Conservation (phyloP, 1,140 invertebrate species). For the Pseudomyrmex cubaensis region DNA sequence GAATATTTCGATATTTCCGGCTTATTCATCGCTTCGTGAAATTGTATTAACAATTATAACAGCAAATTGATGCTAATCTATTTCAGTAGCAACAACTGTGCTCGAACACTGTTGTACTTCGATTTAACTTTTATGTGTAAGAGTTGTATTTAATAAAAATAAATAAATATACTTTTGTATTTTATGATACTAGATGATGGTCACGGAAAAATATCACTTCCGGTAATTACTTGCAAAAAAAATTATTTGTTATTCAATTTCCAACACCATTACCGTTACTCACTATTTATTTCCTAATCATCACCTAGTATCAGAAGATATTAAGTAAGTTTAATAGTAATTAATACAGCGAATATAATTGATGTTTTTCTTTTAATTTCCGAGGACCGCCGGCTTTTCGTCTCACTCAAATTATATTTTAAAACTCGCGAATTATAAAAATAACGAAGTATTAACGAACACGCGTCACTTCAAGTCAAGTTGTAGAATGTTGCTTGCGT, state of each 20-base stretch:
- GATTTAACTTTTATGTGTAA: neutral
- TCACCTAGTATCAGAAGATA: neutral
- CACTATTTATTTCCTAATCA: neutral
- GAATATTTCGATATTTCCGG: constrained; percentile 25
- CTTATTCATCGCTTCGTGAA: constrained; percentile 9
- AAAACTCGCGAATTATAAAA: neutral
- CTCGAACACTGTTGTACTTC: neutral
- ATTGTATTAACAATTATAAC: neutral
- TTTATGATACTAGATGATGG: neutral
- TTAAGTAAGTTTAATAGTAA: neutral
- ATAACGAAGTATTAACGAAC: neutral
- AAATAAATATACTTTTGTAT: neutral
- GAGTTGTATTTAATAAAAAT: neutral
- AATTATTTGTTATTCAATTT: neutral
- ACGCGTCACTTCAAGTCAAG: constrained; percentile 19
- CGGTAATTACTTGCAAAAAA: neutral
- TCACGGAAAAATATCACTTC: neutral
- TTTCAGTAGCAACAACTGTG: neutral
- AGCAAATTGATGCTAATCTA: neutral
- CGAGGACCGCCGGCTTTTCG: constrained; percentile 36
- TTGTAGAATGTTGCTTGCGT: neutral
- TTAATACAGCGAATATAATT: neutral
- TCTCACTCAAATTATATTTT: constrained; percentile 2
- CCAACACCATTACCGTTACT: neutral
- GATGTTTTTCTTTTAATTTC: neutral